Base-by-base conservation (phyloP, 2,797 vertebrate species). In the Myotis vivesi region DNA sequence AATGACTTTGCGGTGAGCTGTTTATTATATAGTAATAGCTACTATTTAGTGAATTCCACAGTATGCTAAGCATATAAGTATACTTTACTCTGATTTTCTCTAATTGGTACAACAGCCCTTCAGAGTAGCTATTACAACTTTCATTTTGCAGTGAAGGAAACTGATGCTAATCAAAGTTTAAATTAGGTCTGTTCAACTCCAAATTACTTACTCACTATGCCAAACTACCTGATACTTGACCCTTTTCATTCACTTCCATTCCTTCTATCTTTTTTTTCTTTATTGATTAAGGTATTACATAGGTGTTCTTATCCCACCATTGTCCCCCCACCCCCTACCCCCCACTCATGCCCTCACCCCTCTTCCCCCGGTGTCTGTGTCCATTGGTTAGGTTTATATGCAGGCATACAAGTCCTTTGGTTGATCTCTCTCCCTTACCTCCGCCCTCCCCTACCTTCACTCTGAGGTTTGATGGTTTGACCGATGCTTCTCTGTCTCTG, bases 21-120 rank as follows among this genome's bases (percentile, higher is more conserved):
- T 19, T 76, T 20, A 62, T 44, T 87, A 16, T 5, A 22, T 38
- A 49, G 16, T 28, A 6, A 36, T 4, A 73, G 8, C 36, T 33
- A 30, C 9, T 0, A 46, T 20, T 46, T 68, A 28, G 2, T 38
- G 16, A 69, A 15, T 86, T 91, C 3, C 69, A 68, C 6, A 16
- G 0, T 28, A 13, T n/a, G 4, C 49, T 19, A 73, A 55, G 25
- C 8, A 49, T 33, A 16, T 53, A 11, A 23, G 3, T 9, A 2
- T 23, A 25, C 13, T 66, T 69, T 75, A 33, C 23, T 76, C 12
- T 76, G 44, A 68, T 76, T 94, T 92, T 87, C 33, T 82, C 28
- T 73, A 73, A 57, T 28, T 49, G 71, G 6, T 83, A 62, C 22
- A 53, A 38, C 12, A 46, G 7, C 12, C 28, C 16, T 89, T 83